phyloP scores from a whole-genome alignment of 2,797 vertebrate species.

The Trachops cirrhosus region DNA sequence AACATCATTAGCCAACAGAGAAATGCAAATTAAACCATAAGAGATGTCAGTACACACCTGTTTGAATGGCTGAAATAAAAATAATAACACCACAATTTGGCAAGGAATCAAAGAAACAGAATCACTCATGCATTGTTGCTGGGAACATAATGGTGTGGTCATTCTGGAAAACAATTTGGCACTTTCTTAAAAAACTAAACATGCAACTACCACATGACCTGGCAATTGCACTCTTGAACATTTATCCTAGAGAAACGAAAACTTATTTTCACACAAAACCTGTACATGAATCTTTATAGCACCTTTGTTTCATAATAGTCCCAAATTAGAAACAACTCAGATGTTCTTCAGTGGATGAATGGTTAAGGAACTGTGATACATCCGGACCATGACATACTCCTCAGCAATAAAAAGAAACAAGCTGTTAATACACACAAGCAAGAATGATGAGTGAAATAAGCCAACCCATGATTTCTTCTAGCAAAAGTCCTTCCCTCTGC shows the following conservation, averaged over 20 bases:
- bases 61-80: background rate
- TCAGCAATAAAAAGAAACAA: background rate
- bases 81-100: background rate
- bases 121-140: background rate
- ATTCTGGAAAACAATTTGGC: background rate
- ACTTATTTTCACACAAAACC: background rate
- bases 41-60: background rate
- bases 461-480: background rate
- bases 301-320: too few species aligned
- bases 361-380: too few species aligned
- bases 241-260: background rate
- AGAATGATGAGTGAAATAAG: background rate
- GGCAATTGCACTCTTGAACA: background rate
- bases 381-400: too few species aligned
- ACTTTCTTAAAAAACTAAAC: background rate
- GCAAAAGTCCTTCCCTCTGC: background rate
- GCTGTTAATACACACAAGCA: background rate
- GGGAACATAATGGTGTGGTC: background rate
- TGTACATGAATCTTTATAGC: background rate
- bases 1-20: background rate
- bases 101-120: background rate
- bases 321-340: too few species aligned
- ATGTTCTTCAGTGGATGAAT: too few species aligned
- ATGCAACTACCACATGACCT: background rate
- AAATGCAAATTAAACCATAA: background rate